Evolutionary conservation across 2,797 vertebrate genomes (phyloP).

Genomic region (Novumbra hubbsi): DNA sequence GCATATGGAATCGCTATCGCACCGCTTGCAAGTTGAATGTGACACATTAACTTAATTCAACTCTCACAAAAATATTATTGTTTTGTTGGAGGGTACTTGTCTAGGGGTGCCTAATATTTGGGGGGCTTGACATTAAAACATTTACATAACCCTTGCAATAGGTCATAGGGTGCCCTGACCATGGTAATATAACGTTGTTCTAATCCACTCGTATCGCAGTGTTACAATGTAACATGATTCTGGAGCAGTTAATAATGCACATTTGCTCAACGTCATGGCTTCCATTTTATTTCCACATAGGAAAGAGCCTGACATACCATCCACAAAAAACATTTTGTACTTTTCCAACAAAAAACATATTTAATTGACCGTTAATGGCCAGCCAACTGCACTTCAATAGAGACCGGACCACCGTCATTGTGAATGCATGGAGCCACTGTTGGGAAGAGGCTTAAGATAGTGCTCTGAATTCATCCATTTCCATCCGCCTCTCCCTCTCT

Average conservation of each 20-base stretch:
- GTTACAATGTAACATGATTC: neutral
- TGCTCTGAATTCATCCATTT: neutral
- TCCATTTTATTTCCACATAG: neutral
- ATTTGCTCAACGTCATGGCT: neutral
- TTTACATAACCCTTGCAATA: neutral
- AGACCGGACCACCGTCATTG: neutral
- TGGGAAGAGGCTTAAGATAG: neutral
- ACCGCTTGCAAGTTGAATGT: no score
- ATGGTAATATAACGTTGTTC: neutral
- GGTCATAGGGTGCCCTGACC: no score
- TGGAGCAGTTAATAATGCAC: neutral
- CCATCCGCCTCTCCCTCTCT: neutral
- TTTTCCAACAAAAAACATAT: no score
- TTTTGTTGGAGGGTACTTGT: no score
- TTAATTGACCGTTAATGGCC: neutral
- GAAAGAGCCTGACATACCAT: neutral
- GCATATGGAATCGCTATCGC: no score
- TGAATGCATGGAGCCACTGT: neutral
- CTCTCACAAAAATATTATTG: no score
- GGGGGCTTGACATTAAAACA: no score
- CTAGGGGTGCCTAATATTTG: no score
- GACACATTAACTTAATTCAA: no score
- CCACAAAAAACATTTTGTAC: neutral
- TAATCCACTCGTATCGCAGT: neutral
- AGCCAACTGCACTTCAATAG: slow-evolving; percentile 4